These are phyloP conservation scores for Papilio demoleus DNA, from an alignment of 2,888 invertebrate species.

Conservation along the genomic window DNA sequence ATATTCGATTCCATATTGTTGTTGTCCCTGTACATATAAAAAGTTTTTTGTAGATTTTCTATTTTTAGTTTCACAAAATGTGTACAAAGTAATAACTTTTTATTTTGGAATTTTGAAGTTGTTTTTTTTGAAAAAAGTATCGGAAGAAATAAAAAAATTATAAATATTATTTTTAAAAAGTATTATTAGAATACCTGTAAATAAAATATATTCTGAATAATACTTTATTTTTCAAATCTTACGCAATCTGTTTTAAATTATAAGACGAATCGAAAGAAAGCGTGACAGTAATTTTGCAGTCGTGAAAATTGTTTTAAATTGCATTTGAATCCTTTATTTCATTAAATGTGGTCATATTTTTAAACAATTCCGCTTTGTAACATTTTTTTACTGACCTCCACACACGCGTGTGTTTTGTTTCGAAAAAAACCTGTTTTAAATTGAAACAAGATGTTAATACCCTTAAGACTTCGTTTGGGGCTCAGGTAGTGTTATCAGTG, in stretches of 20 bases:
- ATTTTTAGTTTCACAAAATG: slow-evolving; percentile 74
- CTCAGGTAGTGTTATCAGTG: slow-evolving; percentile 40
- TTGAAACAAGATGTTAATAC: slow-evolving; percentile 32
- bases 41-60: slow-evolving; percentile 82
- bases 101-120: slow-evolving; percentile 67
- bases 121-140: slow-evolving; percentile 60
- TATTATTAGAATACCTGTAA: slow-evolving; percentile 81
- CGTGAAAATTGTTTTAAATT: slow-evolving; percentile 4
- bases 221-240: slow-evolving; percentile 63
- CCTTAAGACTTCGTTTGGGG: slow-evolving; percentile 31
- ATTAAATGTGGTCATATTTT: slow-evolving; percentile 6
- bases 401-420: background rate
- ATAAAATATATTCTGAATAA: slow-evolving; percentile 73
- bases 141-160: slow-evolving; percentile 70
- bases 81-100: slow-evolving; percentile 79
- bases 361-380: background rate
- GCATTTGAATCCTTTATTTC: background rate
- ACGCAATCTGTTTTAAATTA: slow-evolving; percentile 47
- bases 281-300: background rate
- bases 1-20: slow-evolving; percentile 69
- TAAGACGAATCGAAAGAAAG: background rate
- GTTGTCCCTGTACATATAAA: slow-evolving; percentile 76
- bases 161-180: slow-evolving; percentile 80
- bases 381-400: background rate
- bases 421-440: slow-evolving; percentile 41